These are phyloP conservation scores for Mesochorus sp. DNA, from an alignment of 2,888 invertebrate genomes.

Conservation along the genomic window DNA sequence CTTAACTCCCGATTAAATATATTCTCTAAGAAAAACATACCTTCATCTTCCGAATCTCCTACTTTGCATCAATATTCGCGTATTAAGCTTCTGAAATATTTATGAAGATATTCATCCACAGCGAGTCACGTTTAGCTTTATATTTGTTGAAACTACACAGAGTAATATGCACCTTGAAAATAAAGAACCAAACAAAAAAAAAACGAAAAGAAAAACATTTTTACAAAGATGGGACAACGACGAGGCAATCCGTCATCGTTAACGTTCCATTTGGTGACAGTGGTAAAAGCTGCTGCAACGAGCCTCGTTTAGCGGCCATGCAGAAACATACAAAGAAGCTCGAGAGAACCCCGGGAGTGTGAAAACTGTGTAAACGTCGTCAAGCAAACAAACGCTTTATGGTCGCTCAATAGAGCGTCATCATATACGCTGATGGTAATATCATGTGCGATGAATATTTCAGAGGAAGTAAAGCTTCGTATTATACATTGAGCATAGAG, in stretches of 20 bases:
- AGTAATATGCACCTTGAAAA: too few species aligned
- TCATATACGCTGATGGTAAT: constrained; percentile 41
- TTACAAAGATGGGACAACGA: too few species aligned
- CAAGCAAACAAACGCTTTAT: constrained; percentile 73
- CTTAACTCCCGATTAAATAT: too few species aligned
- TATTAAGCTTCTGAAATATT: too few species aligned
- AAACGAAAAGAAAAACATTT: constrained; percentile 7
- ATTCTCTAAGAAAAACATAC: too few species aligned
- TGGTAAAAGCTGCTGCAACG: constrained; percentile 58
- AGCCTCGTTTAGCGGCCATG: constrained; percentile 56
- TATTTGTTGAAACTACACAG: too few species aligned
- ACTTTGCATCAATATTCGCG: too few species aligned
- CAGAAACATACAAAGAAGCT: constrained; percentile 25
- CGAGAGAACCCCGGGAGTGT: constrained; percentile 61
- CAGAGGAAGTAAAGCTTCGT: background rate
- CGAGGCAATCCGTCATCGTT: constrained; percentile 72
- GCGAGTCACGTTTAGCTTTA: too few species aligned
- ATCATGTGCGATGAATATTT: constrained; percentile 24
- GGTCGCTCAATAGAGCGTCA: constrained; percentile 60
- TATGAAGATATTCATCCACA: too few species aligned
- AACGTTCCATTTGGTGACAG: constrained; percentile 74
- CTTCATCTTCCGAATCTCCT: too few species aligned
- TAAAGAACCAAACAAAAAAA: background rate
- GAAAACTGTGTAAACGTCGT: constrained; percentile 73
- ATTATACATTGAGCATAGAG: too few species aligned